Evolutionary conservation across 2,113 vertebrate genomes (phyloP), one percentile per base, ranked within the genome.

Genomic region (Prochilodus magdalenae): DNA sequence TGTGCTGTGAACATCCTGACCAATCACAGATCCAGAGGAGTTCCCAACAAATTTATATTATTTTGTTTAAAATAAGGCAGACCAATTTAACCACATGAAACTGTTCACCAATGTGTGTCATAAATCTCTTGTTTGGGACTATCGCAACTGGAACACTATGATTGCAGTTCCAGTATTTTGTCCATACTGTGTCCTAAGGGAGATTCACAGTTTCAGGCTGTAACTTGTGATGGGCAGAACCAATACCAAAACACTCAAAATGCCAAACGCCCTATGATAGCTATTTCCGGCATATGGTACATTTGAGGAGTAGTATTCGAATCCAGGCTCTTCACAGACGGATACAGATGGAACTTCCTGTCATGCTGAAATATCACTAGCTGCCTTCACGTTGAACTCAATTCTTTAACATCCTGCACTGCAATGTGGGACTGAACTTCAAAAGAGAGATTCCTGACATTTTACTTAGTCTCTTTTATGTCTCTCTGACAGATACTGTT

Each of bases 321-420:
- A 60, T 53, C 40, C 49, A 79, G 63, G 24, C 16, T 51, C 49
- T 40, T 27, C 49, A 49, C 16, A 60, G 16, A 60, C 83, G 84
- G 74, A 85, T 83, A 79, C 88, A 91, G 85, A 90, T 90, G 87
- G 88, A 62, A 83, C 85, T 90, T 91, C 89, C 88, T 88, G 88
- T 70, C 8, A 22, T 15, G 79, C 65, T 82, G 80, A 82, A 83
- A 90, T 70, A 69, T 87, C 83, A 87, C 88, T 69, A 87, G 65
- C 79, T 85, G 86, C 85, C 81, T 75, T 33, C 3, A 76, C 26
- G 49, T 57, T 16, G 30, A 33, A 75, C 24, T 88, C 8, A 83
- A 83, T 84, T 80, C 83, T 89, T 87, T 82, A 88, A 89, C 85
- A 88, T 91, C 87, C 87, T 86, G 84, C 69, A 44, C 15, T 22